phyloP scores from a whole-genome alignment of 2,113 vertebrate genomes.

The Vireo altiloquus region DNA sequence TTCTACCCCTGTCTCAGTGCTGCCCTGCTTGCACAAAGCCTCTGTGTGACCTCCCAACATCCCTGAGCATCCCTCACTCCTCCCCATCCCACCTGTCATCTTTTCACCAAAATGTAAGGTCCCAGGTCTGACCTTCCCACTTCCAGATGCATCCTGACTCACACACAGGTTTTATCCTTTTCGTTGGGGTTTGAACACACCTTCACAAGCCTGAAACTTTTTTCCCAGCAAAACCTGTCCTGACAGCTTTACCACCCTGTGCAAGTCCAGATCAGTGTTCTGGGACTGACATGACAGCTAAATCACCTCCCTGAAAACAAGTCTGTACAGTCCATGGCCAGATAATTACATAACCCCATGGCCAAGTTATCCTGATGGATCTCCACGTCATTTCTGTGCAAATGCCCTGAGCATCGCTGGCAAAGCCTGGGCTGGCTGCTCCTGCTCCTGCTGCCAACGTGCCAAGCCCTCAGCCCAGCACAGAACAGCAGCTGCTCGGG shows the following conservation, averaged over 20 bases:
- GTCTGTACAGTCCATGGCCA: background rate
- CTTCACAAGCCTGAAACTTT: background rate
- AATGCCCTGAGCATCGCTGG: fast-evolving
- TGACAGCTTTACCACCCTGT: background rate
- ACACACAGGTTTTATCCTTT: background rate
- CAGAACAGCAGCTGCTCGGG: background rate
- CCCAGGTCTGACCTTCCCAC: background rate
- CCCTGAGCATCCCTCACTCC: background rate
- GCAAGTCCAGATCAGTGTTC: background rate
- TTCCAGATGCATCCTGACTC: background rate
- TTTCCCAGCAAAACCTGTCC: background rate
- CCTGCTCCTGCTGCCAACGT: fast-evolving
- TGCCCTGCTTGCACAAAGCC: background rate
- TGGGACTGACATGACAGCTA: background rate
- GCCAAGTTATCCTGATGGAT: background rate
- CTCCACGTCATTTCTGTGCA: fast-evolving
- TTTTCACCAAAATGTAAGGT: background rate
- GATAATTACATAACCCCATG: fast-evolving
- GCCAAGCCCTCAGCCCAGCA: background rate
- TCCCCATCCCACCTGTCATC: background rate
- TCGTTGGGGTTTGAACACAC: background rate
- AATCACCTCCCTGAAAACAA: background rate
- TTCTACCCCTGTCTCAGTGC: background rate
- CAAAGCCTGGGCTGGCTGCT: background rate
- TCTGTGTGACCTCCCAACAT: background rate